phyloP scores from a whole-genome alignment of 2,888 invertebrate genomes.

The Acleris holmiana region DNA sequence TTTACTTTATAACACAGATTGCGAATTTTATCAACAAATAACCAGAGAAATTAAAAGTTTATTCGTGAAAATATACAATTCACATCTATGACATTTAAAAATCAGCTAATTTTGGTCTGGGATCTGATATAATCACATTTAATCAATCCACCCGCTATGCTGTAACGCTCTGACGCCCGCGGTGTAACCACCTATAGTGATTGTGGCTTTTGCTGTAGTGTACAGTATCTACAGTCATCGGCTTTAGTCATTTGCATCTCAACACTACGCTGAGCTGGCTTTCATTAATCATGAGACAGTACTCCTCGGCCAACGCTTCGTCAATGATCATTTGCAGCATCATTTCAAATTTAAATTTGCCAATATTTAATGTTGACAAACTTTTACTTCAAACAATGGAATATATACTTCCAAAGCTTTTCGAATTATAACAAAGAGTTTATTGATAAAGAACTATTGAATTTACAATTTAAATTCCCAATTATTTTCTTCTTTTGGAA shows the following conservation, averaged over 20 bases:
- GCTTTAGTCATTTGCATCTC: conserved; percentile 66
- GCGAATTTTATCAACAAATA: too few species aligned
- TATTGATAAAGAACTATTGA: background rate
- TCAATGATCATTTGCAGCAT: conserved; percentile 17
- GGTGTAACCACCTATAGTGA: conserved; percentile 4
- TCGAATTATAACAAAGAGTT: background rate
- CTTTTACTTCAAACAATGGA: background rate
- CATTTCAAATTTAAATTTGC: conserved; percentile 10
- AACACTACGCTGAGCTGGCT: conserved; percentile 54
- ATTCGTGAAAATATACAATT: too few species aligned
- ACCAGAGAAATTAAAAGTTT: too few species aligned
- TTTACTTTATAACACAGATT: too few species aligned
- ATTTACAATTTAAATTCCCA: conserved; percentile 5
- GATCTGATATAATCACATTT: too few species aligned
- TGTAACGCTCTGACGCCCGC: too few species aligned
- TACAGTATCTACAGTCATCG: conserved; percentile 62
- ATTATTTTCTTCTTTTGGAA: background rate
- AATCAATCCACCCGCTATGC: too few species aligned
- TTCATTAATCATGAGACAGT: conserved; percentile 56
- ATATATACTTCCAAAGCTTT: too few species aligned
- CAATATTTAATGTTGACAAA: background rate
- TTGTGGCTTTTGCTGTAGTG: conserved; percentile 43
- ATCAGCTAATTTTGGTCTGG: too few species aligned
- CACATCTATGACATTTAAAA: too few species aligned
- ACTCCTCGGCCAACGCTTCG: conserved; percentile 26